phyloP scores from a whole-genome alignment of 2,113 vertebrate genomes.

The Archilochus colubris region DNA sequence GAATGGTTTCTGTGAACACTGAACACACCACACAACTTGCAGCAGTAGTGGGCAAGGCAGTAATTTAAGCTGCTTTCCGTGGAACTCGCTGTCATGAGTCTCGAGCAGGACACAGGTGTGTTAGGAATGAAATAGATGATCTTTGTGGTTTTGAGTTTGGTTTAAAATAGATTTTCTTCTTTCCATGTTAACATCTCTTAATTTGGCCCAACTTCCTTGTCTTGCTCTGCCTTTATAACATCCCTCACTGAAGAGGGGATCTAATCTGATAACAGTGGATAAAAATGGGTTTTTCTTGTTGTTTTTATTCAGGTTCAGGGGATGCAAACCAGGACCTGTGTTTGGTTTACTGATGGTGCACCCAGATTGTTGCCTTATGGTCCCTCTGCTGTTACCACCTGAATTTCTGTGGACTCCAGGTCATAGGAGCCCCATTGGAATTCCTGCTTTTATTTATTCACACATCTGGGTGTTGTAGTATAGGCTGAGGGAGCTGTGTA shows the following conservation, averaged over 20 bases:
- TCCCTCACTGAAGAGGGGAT: background rate
- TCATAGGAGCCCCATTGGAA: background rate
- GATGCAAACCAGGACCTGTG: background rate
- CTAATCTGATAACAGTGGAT: background rate
- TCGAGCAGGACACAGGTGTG: background rate
- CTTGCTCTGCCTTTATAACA: background rate
- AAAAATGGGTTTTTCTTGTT: background rate
- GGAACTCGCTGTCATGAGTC: background rate
- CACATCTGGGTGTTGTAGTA: background rate
- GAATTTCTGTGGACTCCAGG: background rate
- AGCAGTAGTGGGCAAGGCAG: background rate
- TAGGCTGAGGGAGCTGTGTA: background rate
- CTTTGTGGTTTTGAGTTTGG: background rate
- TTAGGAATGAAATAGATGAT: background rate
- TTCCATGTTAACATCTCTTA: background rate
- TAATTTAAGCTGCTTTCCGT: background rate
- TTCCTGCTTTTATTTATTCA: background rate
- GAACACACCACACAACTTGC: background rate
- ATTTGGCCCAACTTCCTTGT: background rate
- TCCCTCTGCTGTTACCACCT: background rate
- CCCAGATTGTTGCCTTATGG: background rate
- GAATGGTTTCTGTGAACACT: background rate
- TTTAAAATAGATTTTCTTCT: background rate
- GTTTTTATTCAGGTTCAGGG: background rate
- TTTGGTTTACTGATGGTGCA: background rate